phyloP scores from a whole-genome alignment of 2,113 vertebrate species.

The Neogobius melanostomus region DNA sequence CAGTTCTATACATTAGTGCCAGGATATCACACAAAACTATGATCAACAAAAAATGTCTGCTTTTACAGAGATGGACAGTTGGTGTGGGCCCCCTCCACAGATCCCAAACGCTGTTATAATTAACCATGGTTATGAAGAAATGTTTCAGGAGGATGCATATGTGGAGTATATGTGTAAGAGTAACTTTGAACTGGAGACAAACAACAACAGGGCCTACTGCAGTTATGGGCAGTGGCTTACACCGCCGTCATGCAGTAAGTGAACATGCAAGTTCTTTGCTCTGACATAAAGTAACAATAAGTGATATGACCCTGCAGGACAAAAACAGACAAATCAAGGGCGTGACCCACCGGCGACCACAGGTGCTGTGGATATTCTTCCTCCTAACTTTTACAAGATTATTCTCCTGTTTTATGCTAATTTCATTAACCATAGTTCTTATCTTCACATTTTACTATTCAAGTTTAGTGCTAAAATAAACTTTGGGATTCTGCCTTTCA shows the following conservation, averaged over 20 bases:
- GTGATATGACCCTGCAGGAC: not conserved
- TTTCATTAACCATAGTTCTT: not conserved
- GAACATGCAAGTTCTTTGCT: not conserved
- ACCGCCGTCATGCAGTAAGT: slow-evolving; percentile 1
- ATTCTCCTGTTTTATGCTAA: too few relatives aligned
- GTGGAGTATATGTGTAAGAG: slow-evolving; percentile 43
- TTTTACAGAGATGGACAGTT: not conserved
- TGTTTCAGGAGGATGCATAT: not conserved
- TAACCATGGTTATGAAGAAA: not conserved
- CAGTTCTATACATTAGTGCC: too few relatives aligned
- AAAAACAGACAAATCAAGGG: not conserved
- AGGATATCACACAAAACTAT: not conserved
- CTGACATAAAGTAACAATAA: not conserved
- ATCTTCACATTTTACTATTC: not conserved
- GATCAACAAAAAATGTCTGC: not conserved
- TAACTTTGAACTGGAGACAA: slow-evolving; percentile 10
- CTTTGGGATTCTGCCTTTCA: not conserved
- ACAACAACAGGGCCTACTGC: not conserved
- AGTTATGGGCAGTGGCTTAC: not conserved
- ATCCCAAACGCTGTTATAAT: slow-evolving; percentile 42
- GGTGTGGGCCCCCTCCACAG: slow-evolving; percentile 39
- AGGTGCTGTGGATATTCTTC: not conserved
- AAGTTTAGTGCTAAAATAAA: not conserved
- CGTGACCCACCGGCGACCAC: not conserved
- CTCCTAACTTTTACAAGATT: not conserved